phyloP scores from a whole-genome alignment of 2,797 vertebrate species.

The Podarcis lilfordi region DNA sequence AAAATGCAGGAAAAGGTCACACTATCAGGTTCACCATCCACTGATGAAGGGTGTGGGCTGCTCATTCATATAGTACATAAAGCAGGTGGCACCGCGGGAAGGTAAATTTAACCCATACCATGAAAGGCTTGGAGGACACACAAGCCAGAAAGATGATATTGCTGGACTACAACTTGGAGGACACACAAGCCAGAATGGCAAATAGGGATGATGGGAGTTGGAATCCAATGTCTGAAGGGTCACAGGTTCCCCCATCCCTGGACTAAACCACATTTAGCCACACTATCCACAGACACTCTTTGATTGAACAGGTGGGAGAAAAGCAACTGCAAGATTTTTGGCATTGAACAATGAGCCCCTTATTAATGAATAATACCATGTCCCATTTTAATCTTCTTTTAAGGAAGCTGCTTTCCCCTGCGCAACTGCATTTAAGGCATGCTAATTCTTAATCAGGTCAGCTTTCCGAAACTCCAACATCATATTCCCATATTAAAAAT shows the following conservation, averaged over 20 bases:
- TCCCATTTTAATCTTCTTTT: neutral
- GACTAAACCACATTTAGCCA: too few relatives aligned
- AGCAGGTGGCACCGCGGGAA: neutral
- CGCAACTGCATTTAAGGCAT: neutral
- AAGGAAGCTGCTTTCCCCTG: neutral
- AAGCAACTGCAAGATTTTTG: neutral
- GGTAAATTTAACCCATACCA: neutral
- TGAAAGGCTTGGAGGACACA: too few relatives aligned
- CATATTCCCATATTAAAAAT: neutral
- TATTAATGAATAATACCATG: neutral
- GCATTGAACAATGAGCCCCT: neutral
- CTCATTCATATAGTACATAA: neutral
- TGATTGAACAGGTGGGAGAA: neutral
- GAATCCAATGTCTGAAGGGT: too few relatives aligned
- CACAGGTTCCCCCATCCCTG: neutral
- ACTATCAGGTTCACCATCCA: neutral
- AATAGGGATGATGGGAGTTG: too few relatives aligned
- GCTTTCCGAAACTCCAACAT: neutral
- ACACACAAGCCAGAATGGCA: too few relatives aligned
- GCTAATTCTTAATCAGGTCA: slow-evolving; percentile 9
- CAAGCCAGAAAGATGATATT: too few relatives aligned
- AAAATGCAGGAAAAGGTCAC: neutral
- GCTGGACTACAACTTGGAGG: too few relatives aligned
- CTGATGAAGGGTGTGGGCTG: neutral
- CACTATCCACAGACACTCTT: neutral